Evolutionary conservation across 2,797 vertebrate genomes (phyloP), one percentile per base, ranked within the genome.

Genomic region (Salmo trutta): DNA sequence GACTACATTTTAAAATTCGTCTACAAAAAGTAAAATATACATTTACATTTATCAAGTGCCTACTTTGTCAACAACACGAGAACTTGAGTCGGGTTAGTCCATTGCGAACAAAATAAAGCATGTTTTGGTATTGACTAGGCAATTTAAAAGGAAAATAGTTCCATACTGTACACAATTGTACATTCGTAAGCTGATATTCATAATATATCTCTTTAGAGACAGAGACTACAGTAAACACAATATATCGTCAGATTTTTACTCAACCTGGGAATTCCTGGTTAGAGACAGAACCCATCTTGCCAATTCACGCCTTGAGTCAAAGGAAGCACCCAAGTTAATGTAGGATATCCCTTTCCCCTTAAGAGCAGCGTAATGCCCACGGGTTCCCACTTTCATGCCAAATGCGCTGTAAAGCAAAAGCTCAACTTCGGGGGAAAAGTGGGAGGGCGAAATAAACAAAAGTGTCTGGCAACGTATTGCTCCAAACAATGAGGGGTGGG

Each of bases 191-290:
- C 15, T 65, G 29, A 16, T 5, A 36, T 72, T 53, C 14, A n/a
- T 14, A 12, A 1, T 52, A 64, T 65, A 10, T n/a, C 21, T 65
- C 8, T 65, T 65, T 21, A 21, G 3, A 21, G 19, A 21, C 17
- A 33, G 33, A 12, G 41, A 10, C 41, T n/a, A 73, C 31, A 56
- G 10, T 3, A 64, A 52, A 64, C 21, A 19, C 36, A 7, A 65
- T 10, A 7, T 14, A 67, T 24, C 29, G 14, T 41, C 19, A 1
- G 16, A 77, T 67, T 41, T 76, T 75, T 88, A 92, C 93, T 91
- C 91, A 93, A 98, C 97, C 96, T 98, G 95, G 92, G 84, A 96
- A 95, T 84, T 96, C 95, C 93, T 97, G 95, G 91, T 96, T 97
- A 77, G 95, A 97, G 94, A 97, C 96, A 76, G 96, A 97, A 89